Base-by-base conservation (phyloP, 2,113 vertebrate species). In the Garra rufa region DNA sequence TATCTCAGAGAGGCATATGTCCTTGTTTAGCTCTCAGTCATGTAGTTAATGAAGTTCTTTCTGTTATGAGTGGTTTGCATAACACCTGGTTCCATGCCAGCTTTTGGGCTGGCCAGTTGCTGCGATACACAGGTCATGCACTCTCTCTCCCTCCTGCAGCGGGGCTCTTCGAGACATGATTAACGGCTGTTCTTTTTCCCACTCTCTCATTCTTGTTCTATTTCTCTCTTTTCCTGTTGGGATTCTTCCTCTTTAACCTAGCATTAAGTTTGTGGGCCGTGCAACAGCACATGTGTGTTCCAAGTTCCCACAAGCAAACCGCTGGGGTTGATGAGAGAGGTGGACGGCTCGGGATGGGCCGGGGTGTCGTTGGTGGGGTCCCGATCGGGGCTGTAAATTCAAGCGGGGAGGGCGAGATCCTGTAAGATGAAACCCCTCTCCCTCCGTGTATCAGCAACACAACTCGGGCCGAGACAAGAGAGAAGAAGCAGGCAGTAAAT, bases 401-500 rank as follows among this genome's bases (percentile, higher is more conserved):
- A 91, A 87, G 85, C 77, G 17, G 88, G 90, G 91, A 93, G 90
- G 92, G 71, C n/a, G 91, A 89, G 87, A 91, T 92, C 90, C 91
- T 93, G 93, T 93, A 93, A 94, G 92, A 94, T 90, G 92, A 94
- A 92, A 94, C 92, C 91, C 83, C 48, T 84, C 87, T 92, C 92
- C 92, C 86, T 86, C 91, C 81, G 90, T 90, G 92, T 92, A 92
- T 93, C 92, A 93, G 93, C 89, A 38, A 89, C 91, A 93, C 88
- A 90, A 93, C 92, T 94, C 91, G 83, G 81, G 52, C 84, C 88
- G 92, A 94, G 92, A 94, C 92, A 94, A 93, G 93, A 94, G 93
- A 94, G 94, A 94, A 93, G 93, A 94, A 93, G 94, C 92, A 94
- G 94, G 93, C 93, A 93, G 92, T 94, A 95, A 95, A 95, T 95